phyloP scores from a whole-genome alignment of 2,888 invertebrate species.

The Hirtodrosophila histrioides region DNA sequence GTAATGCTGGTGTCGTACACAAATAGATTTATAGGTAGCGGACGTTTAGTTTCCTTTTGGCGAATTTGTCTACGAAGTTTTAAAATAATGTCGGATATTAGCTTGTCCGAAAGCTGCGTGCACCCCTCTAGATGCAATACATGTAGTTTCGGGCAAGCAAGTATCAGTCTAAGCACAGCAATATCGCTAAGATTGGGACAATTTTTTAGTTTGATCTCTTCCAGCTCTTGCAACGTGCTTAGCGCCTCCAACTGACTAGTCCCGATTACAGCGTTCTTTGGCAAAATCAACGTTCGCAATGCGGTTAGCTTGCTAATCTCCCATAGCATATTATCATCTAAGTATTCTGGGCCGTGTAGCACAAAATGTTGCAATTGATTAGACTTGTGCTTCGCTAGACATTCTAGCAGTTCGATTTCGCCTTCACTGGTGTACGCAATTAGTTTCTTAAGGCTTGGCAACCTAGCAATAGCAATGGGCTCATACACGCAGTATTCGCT shows the following conservation, averaged over 20 bases:
- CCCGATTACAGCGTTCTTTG: constrained; percentile 3
- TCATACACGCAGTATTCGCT: constrained; percentile 20
- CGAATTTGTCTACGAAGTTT: constrained; percentile 30
- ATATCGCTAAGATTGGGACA: constrained; percentile 7
- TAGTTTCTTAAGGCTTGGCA: constrained; percentile 51
- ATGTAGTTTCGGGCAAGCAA: constrained; percentile 39
- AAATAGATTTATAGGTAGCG: constrained; percentile 41
- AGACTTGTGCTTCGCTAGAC: constrained; percentile 29
- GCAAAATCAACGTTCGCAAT: constrained; percentile 27
- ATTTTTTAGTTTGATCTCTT: constrained; percentile 33
- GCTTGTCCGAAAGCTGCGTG: not conserved
- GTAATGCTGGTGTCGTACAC: constrained; percentile 6
- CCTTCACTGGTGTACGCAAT: constrained; percentile 1
- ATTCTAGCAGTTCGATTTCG: constrained; percentile 12
- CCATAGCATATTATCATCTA: not conserved
- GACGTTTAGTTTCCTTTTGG: constrained; percentile 23
- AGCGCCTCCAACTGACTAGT: constrained; percentile 16
- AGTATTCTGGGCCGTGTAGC: constrained; percentile 9
- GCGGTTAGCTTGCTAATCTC: constrained; percentile 29
- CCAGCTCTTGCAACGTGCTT: constrained; percentile 21
- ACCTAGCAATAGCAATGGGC: constrained; percentile 45
- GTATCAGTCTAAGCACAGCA: constrained; percentile 33
- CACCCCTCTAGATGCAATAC: constrained; percentile 29
- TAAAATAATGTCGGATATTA: constrained; percentile 32
- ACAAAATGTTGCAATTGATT: constrained; percentile 37